Evolutionary conservation across 2,113 vertebrate genomes (phyloP).

Genomic region (Heliornis fulica): DNA sequence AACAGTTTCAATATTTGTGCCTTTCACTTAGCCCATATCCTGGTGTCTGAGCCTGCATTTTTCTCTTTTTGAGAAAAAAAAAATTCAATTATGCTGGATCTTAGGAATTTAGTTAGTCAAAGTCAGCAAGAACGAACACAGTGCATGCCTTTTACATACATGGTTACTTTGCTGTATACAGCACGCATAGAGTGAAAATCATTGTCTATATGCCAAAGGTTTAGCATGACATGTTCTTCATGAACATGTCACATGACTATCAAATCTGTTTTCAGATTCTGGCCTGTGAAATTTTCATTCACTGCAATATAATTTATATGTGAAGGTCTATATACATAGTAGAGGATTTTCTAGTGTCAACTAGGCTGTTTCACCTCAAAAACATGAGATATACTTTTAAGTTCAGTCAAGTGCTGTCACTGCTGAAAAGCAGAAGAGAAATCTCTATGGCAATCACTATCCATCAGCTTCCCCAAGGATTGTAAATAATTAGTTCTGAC

Average conservation of each 20-base stretch:
- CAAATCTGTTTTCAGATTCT: not conserved
- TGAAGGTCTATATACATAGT: not conserved
- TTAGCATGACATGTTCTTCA: not conserved
- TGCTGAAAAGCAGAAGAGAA: not conserved
- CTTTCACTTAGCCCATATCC: not conserved
- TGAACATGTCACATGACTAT: not conserved
- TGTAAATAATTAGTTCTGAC: not conserved
- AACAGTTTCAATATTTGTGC: not conserved
- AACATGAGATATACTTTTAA: not conserved
- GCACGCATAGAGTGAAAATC: not conserved
- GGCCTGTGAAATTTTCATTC: not conserved
- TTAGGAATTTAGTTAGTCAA: not conserved
- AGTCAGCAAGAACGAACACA: not conserved
- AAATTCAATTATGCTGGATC: not conserved
- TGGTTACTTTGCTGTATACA: not conserved
- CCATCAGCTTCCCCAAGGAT: not conserved
- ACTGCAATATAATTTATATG: not conserved
- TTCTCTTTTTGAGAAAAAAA: not conserved
- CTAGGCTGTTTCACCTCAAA: not conserved
- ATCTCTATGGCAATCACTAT: not conserved
- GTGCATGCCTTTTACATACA: not conserved
- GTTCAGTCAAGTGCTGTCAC: not conserved
- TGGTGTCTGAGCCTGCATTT: fast-evolving
- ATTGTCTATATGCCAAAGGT: not conserved
- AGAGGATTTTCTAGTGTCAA: not conserved